These are phyloP conservation scores for Melozone crissalis DNA, from an alignment of 2,113 vertebrate species.

Conservation along the genomic window DNA sequence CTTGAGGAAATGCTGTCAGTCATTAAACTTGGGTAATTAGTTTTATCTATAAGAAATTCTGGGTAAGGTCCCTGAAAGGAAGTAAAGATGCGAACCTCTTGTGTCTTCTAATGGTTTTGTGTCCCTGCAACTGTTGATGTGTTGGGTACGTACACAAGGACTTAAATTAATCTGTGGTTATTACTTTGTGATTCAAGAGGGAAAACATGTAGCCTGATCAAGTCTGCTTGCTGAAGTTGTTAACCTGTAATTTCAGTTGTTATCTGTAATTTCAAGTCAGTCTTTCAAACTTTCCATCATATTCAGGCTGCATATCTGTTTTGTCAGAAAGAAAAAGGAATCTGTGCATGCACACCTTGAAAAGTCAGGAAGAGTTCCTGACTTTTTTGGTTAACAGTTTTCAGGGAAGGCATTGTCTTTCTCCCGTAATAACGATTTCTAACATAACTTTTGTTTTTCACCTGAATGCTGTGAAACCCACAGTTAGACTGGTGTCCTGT, in stretches of 20 bases:
- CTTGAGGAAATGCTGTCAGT: not conserved
- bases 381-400: not conserved
- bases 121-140: fast-evolving
- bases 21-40: not conserved
- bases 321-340: not conserved
- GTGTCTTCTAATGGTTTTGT: not conserved
- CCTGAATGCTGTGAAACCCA: not conserved
- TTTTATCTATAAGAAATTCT: not conserved
- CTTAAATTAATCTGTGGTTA: not conserved
- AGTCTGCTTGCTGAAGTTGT: not conserved
- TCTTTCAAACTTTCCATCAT: not conserved
- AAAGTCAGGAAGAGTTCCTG: not conserved
- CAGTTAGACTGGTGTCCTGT: not conserved
- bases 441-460: not conserved
- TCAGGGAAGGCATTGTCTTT: not conserved
- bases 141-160: not conserved
- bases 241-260: too few species aligned
- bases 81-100: not conserved
- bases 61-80: not conserved
- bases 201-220: not conserved
- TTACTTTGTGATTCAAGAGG: not conserved
- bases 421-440: not conserved
- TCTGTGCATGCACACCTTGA: not conserved
- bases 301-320: not conserved
- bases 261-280: not conserved